Conservation (phyloP, 2,888 invertebrate species). For the Caenorhabditis sp. region DNA sequence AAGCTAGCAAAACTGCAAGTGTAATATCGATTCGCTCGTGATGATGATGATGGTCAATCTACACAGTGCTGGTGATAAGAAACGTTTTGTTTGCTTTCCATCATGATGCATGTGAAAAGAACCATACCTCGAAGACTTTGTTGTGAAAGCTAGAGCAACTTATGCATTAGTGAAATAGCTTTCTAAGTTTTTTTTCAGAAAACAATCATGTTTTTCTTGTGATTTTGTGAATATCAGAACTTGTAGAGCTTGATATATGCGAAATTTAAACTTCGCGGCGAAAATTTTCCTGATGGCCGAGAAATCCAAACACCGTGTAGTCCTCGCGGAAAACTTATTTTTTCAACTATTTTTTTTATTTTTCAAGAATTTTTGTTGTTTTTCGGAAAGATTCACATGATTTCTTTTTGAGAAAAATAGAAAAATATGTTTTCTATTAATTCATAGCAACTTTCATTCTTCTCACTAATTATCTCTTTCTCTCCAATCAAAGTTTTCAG, state of each 20-base stretch:
- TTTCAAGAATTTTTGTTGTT: not conserved
- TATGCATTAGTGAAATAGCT: not conserved
- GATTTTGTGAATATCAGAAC: too few relatives aligned
- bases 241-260: too few relatives aligned
- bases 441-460: not conserved
- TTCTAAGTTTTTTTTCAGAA: not conserved
- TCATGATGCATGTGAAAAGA: not conserved
- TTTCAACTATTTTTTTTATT: conserved; percentile 4
- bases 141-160: too few relatives aligned
- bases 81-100: not conserved
- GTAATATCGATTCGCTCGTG: too few relatives aligned
- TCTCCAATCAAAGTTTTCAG: not conserved
- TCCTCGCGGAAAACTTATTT: conserved; percentile 39
- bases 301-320: conserved; percentile 4
- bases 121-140: too few relatives aligned
- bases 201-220: too few relatives aligned
- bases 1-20: too few relatives aligned
- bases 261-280: too few relatives aligned
- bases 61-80: not conserved
- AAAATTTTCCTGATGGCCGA: not conserved
- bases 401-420: not conserved
- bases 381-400: not conserved
- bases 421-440: not conserved
- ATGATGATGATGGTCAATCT: not conserved
- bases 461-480: not conserved